Base-by-base conservation (phyloP, 2,888 invertebrate species). In the Trypoxylon attenuatum region DNA sequence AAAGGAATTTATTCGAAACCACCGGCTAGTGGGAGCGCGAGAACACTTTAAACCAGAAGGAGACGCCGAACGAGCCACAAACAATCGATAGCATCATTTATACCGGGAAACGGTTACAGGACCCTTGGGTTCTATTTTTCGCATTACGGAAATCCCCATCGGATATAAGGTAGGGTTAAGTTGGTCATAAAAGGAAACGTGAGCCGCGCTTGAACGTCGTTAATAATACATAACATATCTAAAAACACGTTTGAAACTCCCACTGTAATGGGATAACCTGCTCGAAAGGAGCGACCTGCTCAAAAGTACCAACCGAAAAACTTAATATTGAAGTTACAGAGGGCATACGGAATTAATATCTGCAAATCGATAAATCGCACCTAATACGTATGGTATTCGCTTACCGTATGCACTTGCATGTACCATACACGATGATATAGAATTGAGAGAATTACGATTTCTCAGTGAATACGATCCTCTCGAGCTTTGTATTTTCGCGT, bases 71-170 rank as follows among this genome's bases (percentile, higher is more conserved):
- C 53, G 55, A 62, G 49, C 38, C 59, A 22, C 53, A 39, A 63
- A 67, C 58, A 59, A 68, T 68, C 68, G 61, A 68, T 64, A 61
- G 51, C 43, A 64, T 54, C 43, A 29, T 63, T 70, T 58, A 60
- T 50, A 27, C 15, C 10, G 10, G 5, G 19, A 57, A 69, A 54
- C 55, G 45, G 52, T 56, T 67, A 56, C 39, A 29, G 18, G 39
- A 13, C 56, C 43, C 68, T 2, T 43, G 59, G 56, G 72, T 29
- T 58, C 61, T 61, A 58, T 71, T 68, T 71, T 33, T 64, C 51
- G 51, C 59, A 64, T 61, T 59, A 58, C 23, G 46, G 47, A 38
- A 52, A 73, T 43, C 39, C 47, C 38, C 16, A 5, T 29, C 19
- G 47, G 49, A n/a, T 52, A 52, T 45, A 57, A 51, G 63, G 19